Conservation (phyloP, 1,140 invertebrate genomes). For the Drosophila burlai region DNA sequence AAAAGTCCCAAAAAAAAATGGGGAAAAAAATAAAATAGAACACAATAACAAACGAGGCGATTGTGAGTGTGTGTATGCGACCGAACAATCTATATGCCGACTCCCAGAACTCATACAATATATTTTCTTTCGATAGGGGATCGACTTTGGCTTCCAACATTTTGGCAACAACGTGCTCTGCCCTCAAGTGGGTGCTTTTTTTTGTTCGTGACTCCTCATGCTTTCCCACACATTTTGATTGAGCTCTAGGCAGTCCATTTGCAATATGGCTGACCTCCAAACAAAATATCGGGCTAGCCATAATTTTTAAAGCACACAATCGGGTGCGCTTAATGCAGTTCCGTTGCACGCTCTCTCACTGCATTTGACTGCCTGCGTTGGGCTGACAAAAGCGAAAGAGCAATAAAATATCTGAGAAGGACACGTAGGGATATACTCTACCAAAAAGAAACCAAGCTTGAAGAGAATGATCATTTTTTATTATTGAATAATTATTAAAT, state of each 20-base stretch:
- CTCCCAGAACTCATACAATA: conserved; percentile 39
- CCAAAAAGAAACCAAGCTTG: background rate
- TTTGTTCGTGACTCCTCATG: background rate
- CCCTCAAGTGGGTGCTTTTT: conserved; percentile 1
- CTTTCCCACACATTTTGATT: conserved; percentile 44
- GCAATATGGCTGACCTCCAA: conserved; percentile 44
- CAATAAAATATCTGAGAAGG: conserved; percentile 2
- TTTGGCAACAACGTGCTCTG: conserved; percentile 21
- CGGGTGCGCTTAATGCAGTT: conserved; percentile 37
- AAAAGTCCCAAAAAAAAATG: conserved; percentile 37
- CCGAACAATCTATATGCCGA: conserved; percentile 42
- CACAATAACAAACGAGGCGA: conserved; percentile 46
- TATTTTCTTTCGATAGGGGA: conserved; percentile 41
- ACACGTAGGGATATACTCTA: conserved; percentile 17
- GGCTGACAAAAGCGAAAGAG: conserved; percentile 38
- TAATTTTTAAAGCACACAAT: conserved; percentile 53
- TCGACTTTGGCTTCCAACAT: conserved; percentile 39
- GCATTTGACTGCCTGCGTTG: conserved; percentile 16
- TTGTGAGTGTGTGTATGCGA: conserved; percentile 17
- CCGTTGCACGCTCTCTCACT: conserved; percentile 9
- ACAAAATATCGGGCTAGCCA: conserved; percentile 33
- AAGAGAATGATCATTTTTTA: background rate
- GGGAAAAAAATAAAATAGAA: conserved; percentile 22
- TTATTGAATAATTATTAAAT: background rate
- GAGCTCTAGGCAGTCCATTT: conserved; percentile 54